Base-by-base conservation (phyloP, 2,113 vertebrate species). In the Centropus bengalensis region DNA sequence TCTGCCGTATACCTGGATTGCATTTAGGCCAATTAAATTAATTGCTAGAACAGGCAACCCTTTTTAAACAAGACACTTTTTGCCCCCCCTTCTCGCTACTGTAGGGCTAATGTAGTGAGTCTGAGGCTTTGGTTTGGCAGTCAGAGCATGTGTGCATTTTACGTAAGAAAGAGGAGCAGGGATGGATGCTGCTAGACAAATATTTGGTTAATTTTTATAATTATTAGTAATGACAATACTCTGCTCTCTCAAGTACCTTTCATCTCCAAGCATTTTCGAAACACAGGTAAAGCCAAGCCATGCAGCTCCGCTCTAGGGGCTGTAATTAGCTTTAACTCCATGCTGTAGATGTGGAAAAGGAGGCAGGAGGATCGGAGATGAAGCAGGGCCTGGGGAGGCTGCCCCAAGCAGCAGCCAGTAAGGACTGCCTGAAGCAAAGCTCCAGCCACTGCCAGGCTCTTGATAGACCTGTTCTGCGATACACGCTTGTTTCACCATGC, bases 1-100 rank as follows among this genome's bases (percentile, higher is more conserved):
- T 83, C 86, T 70, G 74, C 86, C 69, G 49, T 74, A 42, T 86
- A 91, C 93, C 88, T 93, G 80, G 56, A 45, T 86, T 95, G 90
- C 96, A 93, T 96, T 97, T 96, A 94, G 90, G 88, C 66, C 93
- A 94, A 96, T 97, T 97, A 96, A 86, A 91, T 88, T 96, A 91
- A 95, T 93, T 96, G 82, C 90, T 96, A 90, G 73, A 96, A 94
- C 90, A 96, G 91, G 86, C 55, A 86, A 84, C 73, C 47, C 36
- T 82, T 93, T 94, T 90, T 60, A 84, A 89, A 60, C 62, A 86
- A 92, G 93, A 88, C 88, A 36, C 3, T 92, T 91, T 87, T 90
- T 92, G 26, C 88, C 80, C 86, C 88, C 88, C 58, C 88, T 86
- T 91, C 63, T 88, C 1, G 3, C 84, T 93, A 91, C 93, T 12